A percentile compares a stretch with the other conserved stretches of the same genome.
Evolutionary conservation across 2,113 vertebrate species (phyloP).

Genomic region (Natator depressus): DNA sequence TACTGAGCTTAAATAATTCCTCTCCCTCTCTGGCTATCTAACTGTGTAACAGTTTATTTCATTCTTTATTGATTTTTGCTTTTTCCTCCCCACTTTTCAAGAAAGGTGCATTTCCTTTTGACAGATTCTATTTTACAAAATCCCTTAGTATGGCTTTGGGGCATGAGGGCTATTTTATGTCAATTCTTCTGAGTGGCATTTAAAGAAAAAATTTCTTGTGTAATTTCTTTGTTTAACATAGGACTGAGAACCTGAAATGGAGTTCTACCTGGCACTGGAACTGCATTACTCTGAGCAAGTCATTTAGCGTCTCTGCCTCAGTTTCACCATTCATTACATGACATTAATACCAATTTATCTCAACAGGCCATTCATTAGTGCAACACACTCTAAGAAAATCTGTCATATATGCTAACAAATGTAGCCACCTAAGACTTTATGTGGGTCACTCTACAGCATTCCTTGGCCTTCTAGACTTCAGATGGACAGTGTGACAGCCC

Average conservation of each 20-base stretch:
- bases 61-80: not conserved
- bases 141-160: not conserved
- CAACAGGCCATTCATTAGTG: not conserved
- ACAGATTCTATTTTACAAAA: slow-evolving; percentile 36
- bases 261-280: not conserved
- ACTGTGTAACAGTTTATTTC: slow-evolving; percentile 66
- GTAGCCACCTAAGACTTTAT: not conserved
- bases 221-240: not conserved
- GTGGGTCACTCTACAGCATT: not conserved
- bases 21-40: slow-evolving; percentile 9
- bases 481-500: not conserved
- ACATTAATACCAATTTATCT: not conserved
- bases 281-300: not conserved
- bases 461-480: not conserved
- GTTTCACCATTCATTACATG: not conserved
- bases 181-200: not conserved
- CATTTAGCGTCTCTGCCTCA: not conserved
- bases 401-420: not conserved
- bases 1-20: too few species aligned
- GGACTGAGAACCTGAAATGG: not conserved
- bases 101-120: slow-evolving; percentile 40
- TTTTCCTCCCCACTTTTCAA: slow-evolving; percentile 11
- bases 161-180: not conserved
- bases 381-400: too few species aligned
- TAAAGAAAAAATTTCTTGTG: not conserved